Percentiles rank a stretch among this genome's conserved stretches.
Evolutionary conservation across 2,113 vertebrate genomes (phyloP).

Genomic region (Sylvilagus bachmani): DNA sequence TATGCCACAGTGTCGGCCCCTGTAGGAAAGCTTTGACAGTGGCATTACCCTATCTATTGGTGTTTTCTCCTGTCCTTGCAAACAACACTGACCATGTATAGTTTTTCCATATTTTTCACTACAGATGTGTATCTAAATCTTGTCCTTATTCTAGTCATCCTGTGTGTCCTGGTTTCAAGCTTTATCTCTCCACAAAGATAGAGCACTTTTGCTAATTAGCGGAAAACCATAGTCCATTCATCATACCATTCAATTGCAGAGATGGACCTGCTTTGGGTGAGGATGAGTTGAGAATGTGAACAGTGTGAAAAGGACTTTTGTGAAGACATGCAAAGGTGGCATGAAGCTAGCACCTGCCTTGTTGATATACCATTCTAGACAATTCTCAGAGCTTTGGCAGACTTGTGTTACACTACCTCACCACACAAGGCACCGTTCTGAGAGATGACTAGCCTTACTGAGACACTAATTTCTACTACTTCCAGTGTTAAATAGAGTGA

Average conservation of each 20-base stretch:
- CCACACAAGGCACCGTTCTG: background rate
- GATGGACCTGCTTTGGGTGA: background rate
- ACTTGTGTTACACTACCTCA: background rate
- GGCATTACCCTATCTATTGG: background rate
- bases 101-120: background rate
- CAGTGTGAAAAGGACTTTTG: background rate
- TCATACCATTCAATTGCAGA: background rate
- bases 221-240: background rate
- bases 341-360: background rate
- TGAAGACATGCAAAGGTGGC: background rate
- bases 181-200: background rate
- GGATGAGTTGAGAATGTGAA: no score
- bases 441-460: background rate
- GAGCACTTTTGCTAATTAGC: background rate
- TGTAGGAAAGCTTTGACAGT: background rate
- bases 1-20: no score
- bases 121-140: background rate
- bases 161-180: background rate
- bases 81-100: background rate
- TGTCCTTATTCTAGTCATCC: background rate
- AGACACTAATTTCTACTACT: slow-evolving; percentile 38
- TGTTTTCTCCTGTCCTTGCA: background rate
- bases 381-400: background rate
- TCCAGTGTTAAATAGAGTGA: slow-evolving; percentile 31
- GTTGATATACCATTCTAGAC: background rate